A percentile compares a stretch with the other conserved stretches of the same genome.
Conservation (phyloP, 1,140 invertebrate species). For the Notospermus geniculatus region DNA sequence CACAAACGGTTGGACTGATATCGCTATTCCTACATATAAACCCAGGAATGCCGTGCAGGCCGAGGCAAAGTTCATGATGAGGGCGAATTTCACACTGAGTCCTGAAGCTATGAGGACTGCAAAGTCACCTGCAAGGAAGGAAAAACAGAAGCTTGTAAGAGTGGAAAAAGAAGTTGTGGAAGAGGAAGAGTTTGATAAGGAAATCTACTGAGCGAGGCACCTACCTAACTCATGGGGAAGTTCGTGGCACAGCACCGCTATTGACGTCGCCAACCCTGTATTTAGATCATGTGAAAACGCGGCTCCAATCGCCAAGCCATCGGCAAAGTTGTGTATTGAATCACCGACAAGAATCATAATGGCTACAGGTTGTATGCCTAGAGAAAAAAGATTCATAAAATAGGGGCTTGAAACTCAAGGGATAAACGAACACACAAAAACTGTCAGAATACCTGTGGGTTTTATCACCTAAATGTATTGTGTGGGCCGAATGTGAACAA, state of each 20-base stretch:
- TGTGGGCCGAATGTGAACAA: no score
- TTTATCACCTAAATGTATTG: no score
- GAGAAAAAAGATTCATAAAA: no score
- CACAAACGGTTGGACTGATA: constrained; percentile 40
- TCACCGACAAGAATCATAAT: constrained; percentile 79
- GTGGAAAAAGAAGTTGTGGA: no score
- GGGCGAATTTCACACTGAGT: constrained; percentile 63
- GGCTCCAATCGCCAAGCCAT: constrained; percentile 39
- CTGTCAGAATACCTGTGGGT: no score
- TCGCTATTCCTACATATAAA: constrained; percentile 60
- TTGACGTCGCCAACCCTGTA: constrained; percentile 31
- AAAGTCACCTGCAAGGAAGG: constrained; percentile 72
- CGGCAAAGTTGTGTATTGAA: constrained; percentile 47
- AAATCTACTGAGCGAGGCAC: background rate
- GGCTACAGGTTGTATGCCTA: constrained; percentile 60
- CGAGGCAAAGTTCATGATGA: constrained; percentile 67
- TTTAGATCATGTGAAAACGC: constrained; percentile 26
- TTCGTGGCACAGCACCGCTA: constrained; percentile 42
- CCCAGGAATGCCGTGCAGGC: constrained; percentile 69
- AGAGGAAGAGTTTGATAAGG: no score
- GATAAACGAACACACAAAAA: no score
- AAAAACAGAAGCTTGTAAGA: no score
- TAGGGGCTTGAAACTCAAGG: no score
- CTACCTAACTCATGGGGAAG: constrained; percentile 41
- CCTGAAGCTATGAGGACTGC: constrained; percentile 87